Conservation (phyloP, 2,113 vertebrate genomes). For the Odontophorus gujanensis region DNA sequence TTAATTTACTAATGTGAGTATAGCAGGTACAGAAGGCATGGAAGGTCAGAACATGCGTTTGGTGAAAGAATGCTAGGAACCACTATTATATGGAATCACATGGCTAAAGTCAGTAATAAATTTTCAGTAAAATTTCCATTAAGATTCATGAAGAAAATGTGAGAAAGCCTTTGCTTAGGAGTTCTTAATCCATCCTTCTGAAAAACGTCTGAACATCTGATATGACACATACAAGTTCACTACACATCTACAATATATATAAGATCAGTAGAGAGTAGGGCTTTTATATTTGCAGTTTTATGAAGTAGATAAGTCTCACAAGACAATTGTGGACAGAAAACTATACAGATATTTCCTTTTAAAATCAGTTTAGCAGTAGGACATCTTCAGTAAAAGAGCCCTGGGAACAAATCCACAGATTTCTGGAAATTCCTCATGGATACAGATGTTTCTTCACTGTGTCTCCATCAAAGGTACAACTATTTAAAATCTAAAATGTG, state of each 20-base stretch:
- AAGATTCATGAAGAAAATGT: neutral
- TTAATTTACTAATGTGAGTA: neutral
- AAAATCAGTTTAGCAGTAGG: neutral
- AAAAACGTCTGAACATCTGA: neutral
- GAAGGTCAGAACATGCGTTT: neutral
- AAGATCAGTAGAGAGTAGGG: constrained; percentile 1
- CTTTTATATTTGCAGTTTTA: neutral
- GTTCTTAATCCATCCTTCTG: neutral
- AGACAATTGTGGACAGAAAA: neutral
- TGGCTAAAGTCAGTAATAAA: neutral
- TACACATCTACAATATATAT: neutral
- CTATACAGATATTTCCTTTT: neutral
- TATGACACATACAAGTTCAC: neutral
- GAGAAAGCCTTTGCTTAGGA: neutral
- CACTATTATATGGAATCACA: neutral
- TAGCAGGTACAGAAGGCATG: neutral
- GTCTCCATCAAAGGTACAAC: neutral
- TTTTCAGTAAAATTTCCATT: neutral
- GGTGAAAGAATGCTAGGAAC: neutral
- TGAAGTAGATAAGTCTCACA: neutral
- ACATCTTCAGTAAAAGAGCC: neutral
- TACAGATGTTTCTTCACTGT: neutral
- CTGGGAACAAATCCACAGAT: neutral
- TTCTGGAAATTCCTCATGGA: neutral
- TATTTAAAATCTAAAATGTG: neutral